Percentiles rank a stretch among this genome's conserved stretches.
Conservation (phyloP, 2,888 invertebrate genomes). For the Elmis aenea region DNA sequence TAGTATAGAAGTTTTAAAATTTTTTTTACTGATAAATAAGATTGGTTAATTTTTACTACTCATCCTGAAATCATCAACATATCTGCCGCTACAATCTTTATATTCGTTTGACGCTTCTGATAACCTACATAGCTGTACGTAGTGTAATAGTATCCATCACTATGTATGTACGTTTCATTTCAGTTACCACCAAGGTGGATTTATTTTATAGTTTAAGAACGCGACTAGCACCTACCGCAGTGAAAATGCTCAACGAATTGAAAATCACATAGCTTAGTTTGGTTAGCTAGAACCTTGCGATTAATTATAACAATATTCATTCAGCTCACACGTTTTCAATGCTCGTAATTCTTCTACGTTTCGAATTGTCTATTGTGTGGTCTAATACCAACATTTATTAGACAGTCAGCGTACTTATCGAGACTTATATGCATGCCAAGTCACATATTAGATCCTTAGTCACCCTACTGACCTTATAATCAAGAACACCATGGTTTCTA, state of each 20-base stretch:
- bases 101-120: too few species aligned
- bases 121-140: too few species aligned
- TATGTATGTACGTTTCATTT: too few species aligned
- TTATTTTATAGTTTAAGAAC: conserved; percentile 30
- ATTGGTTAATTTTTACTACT: too few species aligned
- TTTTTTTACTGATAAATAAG: too few species aligned
- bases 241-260: conserved; percentile 22
- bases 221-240: conserved; percentile 36
- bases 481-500: neutral
- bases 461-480: conserved; percentile 15
- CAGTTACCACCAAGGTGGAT: conserved; percentile 24
- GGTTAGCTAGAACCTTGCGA: conserved; percentile 29
- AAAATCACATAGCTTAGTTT: conserved; percentile 25
- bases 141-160: too few species aligned
- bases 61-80: too few species aligned
- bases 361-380: conserved; percentile 35
- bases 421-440: conserved; percentile 12
- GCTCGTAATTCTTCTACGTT: conserved; percentile 40
- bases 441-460: conserved; percentile 4
- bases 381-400: conserved; percentile 35
- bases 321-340: conserved; percentile 31
- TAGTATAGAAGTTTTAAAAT: too few species aligned
- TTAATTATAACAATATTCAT: conserved; percentile 44
- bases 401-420: conserved; percentile 28
- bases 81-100: too few species aligned